Conservation (phyloP, 2,888 invertebrate genomes). For the Sesamia inferens region DNA sequence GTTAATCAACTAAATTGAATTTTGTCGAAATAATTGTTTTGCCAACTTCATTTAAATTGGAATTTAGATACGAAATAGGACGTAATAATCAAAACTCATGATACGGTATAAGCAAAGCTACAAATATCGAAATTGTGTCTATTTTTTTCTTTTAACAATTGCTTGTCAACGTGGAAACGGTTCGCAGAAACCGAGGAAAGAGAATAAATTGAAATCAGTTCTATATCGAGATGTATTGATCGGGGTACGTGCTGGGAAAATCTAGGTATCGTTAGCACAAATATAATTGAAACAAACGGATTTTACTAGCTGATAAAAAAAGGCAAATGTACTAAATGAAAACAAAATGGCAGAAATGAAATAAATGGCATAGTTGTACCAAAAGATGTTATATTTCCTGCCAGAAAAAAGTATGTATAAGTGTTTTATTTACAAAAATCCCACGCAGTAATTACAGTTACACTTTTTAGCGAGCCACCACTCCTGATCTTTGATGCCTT, state of each 20-base stretch:
- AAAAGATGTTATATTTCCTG: no score
- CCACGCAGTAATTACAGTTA: no score
- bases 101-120: no score
- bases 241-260: constrained; percentile 19
- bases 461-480: no score
- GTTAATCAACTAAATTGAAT: not conserved
- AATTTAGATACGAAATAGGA: not conserved
- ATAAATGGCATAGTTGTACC: no score
- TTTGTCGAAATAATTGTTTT: not conserved
- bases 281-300: constrained; percentile 15
- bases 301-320: no score
- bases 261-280: not conserved
- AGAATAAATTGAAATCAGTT: constrained; percentile 16
- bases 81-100: not conserved
- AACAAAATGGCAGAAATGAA: no score
- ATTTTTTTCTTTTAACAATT: no score
- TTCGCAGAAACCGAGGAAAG: not conserved
- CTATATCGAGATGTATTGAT: constrained; percentile 23
- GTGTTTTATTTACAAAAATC: no score
- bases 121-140: not conserved
- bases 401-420: no score
- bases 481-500: no score
- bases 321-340: no score
- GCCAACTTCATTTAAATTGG: not conserved
- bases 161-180: not conserved